Percentiles rank a stretch among this genome's conserved stretches.
These are phyloP conservation scores for Tenthredo amoena DNA, from an alignment of 2,888 invertebrate genomes.

Conservation along the genomic window DNA sequence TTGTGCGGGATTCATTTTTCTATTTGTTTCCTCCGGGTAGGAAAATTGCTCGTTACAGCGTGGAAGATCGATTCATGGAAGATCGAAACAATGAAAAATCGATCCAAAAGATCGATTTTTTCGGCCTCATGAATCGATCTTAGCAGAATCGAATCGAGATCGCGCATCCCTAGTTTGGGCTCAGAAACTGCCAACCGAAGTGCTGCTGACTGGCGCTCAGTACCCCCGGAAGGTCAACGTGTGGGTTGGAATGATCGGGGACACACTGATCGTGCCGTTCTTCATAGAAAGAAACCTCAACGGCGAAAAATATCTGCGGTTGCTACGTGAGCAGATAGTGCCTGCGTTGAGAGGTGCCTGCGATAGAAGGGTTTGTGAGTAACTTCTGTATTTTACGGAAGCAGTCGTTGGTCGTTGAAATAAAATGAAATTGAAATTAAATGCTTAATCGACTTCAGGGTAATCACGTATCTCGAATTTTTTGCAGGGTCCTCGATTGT, in stretches of 20 bases:
- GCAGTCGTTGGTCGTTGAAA: background rate
- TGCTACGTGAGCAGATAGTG: background rate
- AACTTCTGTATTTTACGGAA: background rate
- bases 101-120: too few relatives aligned
- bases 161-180: background rate
- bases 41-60: slow-evolving; percentile 26
- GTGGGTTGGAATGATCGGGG: background rate
- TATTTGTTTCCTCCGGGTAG: too few relatives aligned
- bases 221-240: background rate
- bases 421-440: background rate
- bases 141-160: too few relatives aligned
- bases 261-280: too few relatives aligned
- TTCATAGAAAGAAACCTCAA: background rate
- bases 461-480: background rate
- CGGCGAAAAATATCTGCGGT: too few relatives aligned
- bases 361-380: background rate
- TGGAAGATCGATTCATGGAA: too few relatives aligned
- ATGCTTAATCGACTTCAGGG: background rate
- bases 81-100: too few relatives aligned
- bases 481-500: background rate
- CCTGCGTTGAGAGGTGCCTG: background rate
- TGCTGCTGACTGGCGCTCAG: background rate
- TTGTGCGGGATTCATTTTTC: too few relatives aligned
- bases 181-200: background rate
- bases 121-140: too few relatives aligned